Evolutionary conservation across 2,113 vertebrate genomes (phyloP).

Genomic region (Cyanocitta stelleri): DNA sequence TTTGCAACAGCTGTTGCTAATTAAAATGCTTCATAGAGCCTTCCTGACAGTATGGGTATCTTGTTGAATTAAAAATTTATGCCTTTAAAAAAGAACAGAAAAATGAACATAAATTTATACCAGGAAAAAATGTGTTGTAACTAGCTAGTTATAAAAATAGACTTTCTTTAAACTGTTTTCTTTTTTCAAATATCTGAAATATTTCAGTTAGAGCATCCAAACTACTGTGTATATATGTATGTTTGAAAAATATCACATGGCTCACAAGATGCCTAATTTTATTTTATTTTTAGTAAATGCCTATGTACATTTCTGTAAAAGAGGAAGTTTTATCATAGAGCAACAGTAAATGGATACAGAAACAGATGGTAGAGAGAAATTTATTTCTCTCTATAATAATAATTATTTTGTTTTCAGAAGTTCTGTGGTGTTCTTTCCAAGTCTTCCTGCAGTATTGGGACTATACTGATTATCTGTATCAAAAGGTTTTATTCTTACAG

Average conservation of each 20-base stretch:
- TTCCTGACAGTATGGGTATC: not conserved
- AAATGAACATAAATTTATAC: not conserved
- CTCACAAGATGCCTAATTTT: not conserved
- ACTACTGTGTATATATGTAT: not conserved
- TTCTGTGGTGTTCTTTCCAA: not conserved
- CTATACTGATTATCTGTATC: not conserved
- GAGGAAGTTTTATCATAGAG: not conserved
- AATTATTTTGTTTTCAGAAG: not conserved
- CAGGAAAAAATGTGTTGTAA: not conserved
- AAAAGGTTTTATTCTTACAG: not conserved
- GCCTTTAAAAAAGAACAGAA: not conserved
- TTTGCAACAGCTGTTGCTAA: not conserved
- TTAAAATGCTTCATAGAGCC: not conserved
- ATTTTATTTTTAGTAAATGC: not conserved
- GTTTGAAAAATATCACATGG: not conserved
- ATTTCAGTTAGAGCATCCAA: not conserved
- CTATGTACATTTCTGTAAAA: not conserved
- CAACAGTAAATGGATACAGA: not conserved
- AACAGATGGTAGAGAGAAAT: not conserved
- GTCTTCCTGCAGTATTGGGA: not conserved
- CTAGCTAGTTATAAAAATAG: not conserved
- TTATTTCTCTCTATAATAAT: not conserved
- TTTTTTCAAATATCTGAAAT: not conserved
- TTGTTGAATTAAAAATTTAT: not conserved
- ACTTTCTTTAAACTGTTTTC: not conserved